These are phyloP conservation scores for Hecatera dysodea DNA, from an alignment of 2,888 invertebrate species.

Conservation along the genomic window DNA sequence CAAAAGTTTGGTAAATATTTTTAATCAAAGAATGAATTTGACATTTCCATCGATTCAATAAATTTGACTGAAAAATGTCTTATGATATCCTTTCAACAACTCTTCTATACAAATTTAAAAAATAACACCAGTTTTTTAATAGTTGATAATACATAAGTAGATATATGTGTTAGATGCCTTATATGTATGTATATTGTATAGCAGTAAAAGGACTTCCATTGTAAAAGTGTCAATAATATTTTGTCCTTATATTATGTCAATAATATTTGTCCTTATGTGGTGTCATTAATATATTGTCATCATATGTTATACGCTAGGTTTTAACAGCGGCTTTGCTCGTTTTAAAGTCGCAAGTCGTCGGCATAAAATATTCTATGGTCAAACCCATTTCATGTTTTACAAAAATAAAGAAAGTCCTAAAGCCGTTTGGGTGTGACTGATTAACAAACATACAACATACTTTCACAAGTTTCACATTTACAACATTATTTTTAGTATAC, in stretches of 20 bases:
- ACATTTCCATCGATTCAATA: not conserved
- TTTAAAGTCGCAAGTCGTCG: not conserved
- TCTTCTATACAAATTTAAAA: constrained; percentile 57
- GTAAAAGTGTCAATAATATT: constrained; percentile 12
- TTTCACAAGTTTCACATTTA: too few relatives aligned
- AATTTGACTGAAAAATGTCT: constrained; percentile 37
- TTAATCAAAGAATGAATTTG: not conserved
- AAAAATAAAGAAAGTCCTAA: too few relatives aligned
- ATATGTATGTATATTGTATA: constrained; percentile 9
- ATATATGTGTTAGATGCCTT: constrained; percentile 55
- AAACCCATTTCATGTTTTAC: too few relatives aligned
- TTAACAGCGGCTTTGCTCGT: not conserved
- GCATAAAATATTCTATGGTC: too few relatives aligned
- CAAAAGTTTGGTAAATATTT: not conserved
- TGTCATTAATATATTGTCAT: not conserved
- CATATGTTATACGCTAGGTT: not conserved
- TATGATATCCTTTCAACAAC: constrained; percentile 38
- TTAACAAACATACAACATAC: too few relatives aligned
- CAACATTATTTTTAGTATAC: too few relatives aligned
- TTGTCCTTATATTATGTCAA: too few relatives aligned
- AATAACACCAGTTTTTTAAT: constrained; percentile 54
- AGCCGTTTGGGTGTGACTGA: too few relatives aligned
- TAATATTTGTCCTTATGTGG: not conserved
- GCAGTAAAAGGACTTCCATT: not conserved
- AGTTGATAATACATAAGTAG: constrained; percentile 12